Conservation (phyloP, 2,888 invertebrate genomes). For the Microctonus brassicae region DNA sequence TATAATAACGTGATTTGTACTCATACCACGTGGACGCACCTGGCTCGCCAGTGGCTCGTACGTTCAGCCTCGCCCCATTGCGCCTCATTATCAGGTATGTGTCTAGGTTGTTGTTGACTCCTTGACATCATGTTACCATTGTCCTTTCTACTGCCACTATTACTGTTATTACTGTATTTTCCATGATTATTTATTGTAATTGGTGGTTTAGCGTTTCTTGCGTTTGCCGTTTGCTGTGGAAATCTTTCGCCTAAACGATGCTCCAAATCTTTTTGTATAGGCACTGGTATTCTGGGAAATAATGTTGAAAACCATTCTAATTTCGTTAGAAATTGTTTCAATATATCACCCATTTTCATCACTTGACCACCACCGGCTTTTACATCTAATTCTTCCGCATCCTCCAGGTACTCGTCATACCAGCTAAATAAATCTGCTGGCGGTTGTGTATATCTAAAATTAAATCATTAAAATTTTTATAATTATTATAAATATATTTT, state of each 20-base stretch:
- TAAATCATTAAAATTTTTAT: too few species aligned
- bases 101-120: slow-evolving; percentile 58
- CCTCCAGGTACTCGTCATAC: slow-evolving; percentile 96
- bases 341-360: slow-evolving; percentile 93
- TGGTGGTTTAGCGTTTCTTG: slow-evolving; percentile 65
- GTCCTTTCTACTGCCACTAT: slow-evolving; percentile 57
- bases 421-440: slow-evolving; percentile 96
- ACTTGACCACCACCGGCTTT: slow-evolving; percentile 97
- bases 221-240: slow-evolving; percentile 71
- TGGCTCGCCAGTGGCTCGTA: slow-evolving; percentile 68
- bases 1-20: slow-evolving; percentile 64
- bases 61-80: slow-evolving; percentile 70
- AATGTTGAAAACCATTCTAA: slow-evolving; percentile 99
- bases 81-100: slow-evolving; percentile 67
- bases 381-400: slow-evolving; percentile 97
- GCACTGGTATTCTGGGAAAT: slow-evolving; percentile 98
- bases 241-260: slow-evolving; percentile 77
- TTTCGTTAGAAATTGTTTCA: slow-evolving; percentile 93
- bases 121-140: slow-evolving; percentile 56
- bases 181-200: slow-evolving; percentile 67
- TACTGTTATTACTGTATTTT: slow-evolving; percentile 56
- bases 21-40: slow-evolving; percentile 69
- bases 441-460: slow-evolving; percentile 93
- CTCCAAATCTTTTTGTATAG: slow-evolving; percentile 94
- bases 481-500: slow-evolving; percentile 52